phyloP scores from a whole-genome alignment of 2,888 invertebrate genomes.

The Zeuzera pyrina region DNA sequence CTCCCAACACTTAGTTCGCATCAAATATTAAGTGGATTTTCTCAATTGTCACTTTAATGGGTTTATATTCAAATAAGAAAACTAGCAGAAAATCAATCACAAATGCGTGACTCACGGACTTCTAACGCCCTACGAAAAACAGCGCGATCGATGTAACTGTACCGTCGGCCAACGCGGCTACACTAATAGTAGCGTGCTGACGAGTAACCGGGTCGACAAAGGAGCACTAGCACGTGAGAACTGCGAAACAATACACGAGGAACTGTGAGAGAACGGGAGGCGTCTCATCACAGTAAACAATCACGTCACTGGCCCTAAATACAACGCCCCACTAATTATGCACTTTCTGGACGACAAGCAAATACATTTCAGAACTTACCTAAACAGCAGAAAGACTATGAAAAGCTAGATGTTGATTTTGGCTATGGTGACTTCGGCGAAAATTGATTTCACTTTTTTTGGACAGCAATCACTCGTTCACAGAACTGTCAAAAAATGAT shows the following conservation, averaged over 20 bases:
- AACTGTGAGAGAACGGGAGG: constrained; percentile 68
- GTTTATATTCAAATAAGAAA: no score
- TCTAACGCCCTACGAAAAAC: constrained; percentile 19
- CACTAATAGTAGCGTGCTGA: constrained; percentile 16
- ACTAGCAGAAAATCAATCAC: constrained; percentile 34
- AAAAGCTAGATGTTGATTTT: constrained; percentile 17
- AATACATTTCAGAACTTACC: constrained; percentile 32
- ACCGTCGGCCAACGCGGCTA: constrained; percentile 16
- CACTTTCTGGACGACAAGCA: constrained; percentile 25
- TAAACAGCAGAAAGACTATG: constrained; percentile 18
- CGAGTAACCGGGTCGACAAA: constrained; percentile 34
- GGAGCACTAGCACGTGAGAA: constrained; percentile 55
- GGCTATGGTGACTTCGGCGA: constrained; percentile 20
- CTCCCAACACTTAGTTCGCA: no score
- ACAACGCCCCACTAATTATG: constrained; percentile 17
- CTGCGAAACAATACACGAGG: constrained; percentile 58
- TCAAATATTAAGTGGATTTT: no score
- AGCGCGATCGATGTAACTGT: constrained; percentile 30
- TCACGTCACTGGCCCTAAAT: constrained; percentile 65
- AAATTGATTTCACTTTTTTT: constrained; percentile 39
- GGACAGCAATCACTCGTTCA: constrained; percentile 28
- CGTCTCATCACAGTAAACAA: constrained; percentile 73
- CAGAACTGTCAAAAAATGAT: constrained; percentile 27
- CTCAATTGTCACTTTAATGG: no score
- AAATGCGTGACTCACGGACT: constrained; percentile 32